phyloP scores from a whole-genome alignment of 2,113 vertebrate species.

The Nibea coibor region DNA sequence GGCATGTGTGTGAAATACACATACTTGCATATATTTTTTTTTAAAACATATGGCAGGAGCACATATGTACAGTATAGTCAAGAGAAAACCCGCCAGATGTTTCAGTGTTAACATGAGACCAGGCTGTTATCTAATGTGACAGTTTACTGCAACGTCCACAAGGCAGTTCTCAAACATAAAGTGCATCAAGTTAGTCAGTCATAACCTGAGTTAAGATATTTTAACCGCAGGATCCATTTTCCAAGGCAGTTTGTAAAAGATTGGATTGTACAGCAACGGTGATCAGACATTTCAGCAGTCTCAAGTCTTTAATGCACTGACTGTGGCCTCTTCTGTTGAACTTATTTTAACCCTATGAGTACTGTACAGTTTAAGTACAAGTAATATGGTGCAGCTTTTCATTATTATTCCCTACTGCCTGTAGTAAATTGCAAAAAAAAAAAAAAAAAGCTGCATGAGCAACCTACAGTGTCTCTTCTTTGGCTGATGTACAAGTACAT shows the following conservation, averaged over 20 bases:
- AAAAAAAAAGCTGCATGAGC: not conserved
- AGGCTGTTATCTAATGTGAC: constrained; percentile 41
- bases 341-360: constrained; percentile 5
- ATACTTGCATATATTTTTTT: not conserved
- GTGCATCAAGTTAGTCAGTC: constrained; percentile 79
- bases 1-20: constrained; percentile 6
- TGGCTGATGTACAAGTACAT: constrained; percentile 26
- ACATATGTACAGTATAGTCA: constrained; percentile 30
- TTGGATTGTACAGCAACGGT: constrained; percentile 55
- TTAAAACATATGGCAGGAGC: not conserved
- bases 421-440: constrained; percentile 4
- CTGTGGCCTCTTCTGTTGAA: constrained; percentile 21
- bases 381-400: constrained; percentile 20
- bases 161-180: constrained; percentile 76
- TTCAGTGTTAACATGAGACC: constrained; percentile 31
- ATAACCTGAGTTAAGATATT: constrained; percentile 46
- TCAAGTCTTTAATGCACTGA: constrained; percentile 27
- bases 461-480: constrained; percentile 59
- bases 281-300: constrained; percentile 51
- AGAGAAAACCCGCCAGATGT: constrained; percentile 22
- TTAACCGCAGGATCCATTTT: constrained; percentile 48
- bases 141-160: constrained; percentile 39
- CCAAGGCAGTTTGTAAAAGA: constrained; percentile 38
- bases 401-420: not conserved
- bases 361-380: constrained; percentile 20